Evolutionary conservation across 2,113 vertebrate genomes (phyloP), one percentile per base, ranked within the genome.

Genomic region (Apus apus): DNA sequence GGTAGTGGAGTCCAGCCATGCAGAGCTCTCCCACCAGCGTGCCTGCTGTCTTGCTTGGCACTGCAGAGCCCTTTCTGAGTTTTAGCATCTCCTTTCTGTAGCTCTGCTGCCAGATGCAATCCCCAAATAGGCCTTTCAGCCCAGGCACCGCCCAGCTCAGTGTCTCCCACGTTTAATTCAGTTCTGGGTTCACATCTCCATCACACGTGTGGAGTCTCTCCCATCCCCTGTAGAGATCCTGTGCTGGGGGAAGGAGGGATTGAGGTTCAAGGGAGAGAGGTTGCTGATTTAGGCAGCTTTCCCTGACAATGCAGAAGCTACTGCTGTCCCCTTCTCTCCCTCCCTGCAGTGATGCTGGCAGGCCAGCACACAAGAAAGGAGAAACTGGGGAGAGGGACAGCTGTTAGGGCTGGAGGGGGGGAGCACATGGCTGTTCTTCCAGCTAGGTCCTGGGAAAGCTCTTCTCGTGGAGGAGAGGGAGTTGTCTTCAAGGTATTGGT

Each of bases 51-150:
- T 65, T 5, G 25, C 70, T 66, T 54, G 82, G 82, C 84, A 29
- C 94, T 78, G 95, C 91, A 48, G 88, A 88, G 88, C 86, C 34
- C 60, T 62, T 9, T 21, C 60, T 2, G 85, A 79, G 70, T 57
- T 85, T 21, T 21, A 46, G 84, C 51, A 16, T 54, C 86, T 91
- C 65, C 0, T 76, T 87, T 7, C 65, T n/a, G 4, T 14, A 45
- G 53, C 79, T 50, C 90, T 30, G 78, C 87, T 67, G 92, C 60
- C 93, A 70, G 70, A 36, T 94, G 80, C 82, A 3, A 68, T 77
- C 53, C 90, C 46, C 61, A 45, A 61, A 81, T 14, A 40, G 5
- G 23, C 75, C 87, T 70, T 22, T 29, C 82, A n/a, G 70, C 62
- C 21, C 92, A 1, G 86, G 79, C 91, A 53, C 93, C 66, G 51